Evolutionary conservation across 2,797 vertebrate genomes (phyloP).

Genomic region (Tolypeutes matacus): DNA sequence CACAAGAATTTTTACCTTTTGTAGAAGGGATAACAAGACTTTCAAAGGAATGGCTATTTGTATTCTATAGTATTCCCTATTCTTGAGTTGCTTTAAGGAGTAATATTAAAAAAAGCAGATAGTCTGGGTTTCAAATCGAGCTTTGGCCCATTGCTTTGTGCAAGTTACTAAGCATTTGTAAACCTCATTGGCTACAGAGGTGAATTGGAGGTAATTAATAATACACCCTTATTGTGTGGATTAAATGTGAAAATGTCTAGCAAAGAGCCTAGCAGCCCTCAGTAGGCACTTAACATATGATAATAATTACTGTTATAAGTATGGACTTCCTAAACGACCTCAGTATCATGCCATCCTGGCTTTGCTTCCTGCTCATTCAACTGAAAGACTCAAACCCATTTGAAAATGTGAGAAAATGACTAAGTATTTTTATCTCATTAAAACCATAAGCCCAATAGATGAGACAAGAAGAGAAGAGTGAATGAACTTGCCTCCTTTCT

Average conservation of each 20-base stretch:
- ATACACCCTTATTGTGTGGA: background rate
- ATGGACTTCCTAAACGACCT: background rate
- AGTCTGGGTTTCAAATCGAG: background rate
- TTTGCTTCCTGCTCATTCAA: slow-evolving; percentile 17
- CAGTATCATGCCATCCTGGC: background rate
- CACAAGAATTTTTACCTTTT: background rate
- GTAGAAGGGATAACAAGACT: background rate
- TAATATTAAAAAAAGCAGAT: background rate
- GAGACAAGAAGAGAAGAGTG: background rate
- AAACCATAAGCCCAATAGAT: background rate
- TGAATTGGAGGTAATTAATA: background rate
- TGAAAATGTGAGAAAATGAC: slow-evolving; percentile 27
- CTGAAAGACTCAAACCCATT: background rate
- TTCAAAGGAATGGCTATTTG: background rate
- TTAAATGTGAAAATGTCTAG: slow-evolving; percentile 2
- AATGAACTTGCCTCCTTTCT: background rate
- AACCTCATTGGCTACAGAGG: background rate
- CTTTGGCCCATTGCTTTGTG: background rate
- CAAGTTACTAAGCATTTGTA: background rate
- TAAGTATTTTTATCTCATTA: background rate
- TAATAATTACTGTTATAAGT: background rate
- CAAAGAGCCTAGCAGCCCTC: background rate
- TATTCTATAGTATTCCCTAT: background rate
- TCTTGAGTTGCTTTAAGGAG: background rate
- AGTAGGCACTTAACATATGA: background rate